These are phyloP conservation scores for Oenanthe melanoleuca DNA, from an alignment of 2,113 vertebrate species.

Conservation along the genomic window DNA sequence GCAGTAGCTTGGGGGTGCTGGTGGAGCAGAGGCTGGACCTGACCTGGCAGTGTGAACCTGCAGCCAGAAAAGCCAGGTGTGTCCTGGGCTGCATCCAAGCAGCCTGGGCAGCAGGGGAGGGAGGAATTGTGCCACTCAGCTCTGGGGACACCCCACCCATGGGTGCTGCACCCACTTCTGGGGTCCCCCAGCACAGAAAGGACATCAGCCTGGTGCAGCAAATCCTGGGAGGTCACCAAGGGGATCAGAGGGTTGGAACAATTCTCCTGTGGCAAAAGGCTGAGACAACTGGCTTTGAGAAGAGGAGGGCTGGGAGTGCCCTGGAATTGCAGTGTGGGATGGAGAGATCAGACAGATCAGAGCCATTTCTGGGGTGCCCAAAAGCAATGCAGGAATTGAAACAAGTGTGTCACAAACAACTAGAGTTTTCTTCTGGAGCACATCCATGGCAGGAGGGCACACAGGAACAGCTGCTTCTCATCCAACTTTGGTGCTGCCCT, in stretches of 20 bases:
- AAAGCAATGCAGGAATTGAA: fast-evolving
- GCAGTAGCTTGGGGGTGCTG: neutral
- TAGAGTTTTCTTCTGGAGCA: neutral
- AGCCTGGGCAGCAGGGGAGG: neutral
- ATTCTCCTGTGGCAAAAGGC: neutral
- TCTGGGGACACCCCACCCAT: neutral
- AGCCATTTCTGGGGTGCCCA: neutral
- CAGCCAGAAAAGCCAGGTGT: fast-evolving
- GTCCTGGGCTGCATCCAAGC: neutral
- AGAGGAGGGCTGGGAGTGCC: neutral
- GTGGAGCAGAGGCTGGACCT: neutral
- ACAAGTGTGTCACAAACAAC: neutral
- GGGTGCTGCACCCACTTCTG: neutral
- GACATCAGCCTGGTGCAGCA: fast-evolving
- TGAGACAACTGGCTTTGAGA: neutral
- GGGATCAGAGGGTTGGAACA: neutral
- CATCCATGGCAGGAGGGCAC: neutral
- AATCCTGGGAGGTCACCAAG: neutral
- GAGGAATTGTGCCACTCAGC: neutral
- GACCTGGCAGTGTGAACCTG: neutral
- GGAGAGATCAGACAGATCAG: neutral
- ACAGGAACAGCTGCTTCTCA: neutral
- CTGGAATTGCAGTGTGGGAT: neutral
- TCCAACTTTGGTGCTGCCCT: neutral
- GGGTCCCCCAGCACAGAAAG: neutral